phyloP scores from a whole-genome alignment of 2,888 invertebrate species.

The Lordiphosa fenestrarum region DNA sequence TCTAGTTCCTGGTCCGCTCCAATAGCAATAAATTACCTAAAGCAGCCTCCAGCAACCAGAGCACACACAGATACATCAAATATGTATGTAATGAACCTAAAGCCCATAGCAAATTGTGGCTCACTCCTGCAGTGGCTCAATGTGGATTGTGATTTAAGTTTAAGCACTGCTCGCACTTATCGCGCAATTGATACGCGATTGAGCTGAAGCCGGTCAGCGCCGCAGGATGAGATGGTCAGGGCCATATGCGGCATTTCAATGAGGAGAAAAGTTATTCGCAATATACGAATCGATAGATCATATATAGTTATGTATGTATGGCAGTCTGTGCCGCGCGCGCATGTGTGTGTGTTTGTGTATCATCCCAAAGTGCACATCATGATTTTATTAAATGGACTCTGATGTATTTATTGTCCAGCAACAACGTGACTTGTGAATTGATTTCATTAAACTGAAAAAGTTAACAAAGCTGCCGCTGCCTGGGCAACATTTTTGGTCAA shows the following conservation, averaged over 20 bases:
- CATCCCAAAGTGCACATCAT: constrained; percentile 77
- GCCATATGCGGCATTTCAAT: constrained; percentile 68
- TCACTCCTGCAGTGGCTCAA: constrained; percentile 34
- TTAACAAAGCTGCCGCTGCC: constrained; percentile 61
- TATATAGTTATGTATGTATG: constrained; percentile 27
- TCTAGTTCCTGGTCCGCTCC: constrained; percentile 13
- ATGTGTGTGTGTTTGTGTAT: constrained; percentile 35
- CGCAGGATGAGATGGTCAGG: constrained; percentile 18
- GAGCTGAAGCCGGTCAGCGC: not conserved
- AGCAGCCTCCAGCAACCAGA: constrained; percentile 18
- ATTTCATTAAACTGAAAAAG: constrained; percentile 78
- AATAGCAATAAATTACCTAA: constrained; percentile 38
- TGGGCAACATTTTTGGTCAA: constrained; percentile 57
- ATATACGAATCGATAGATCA: constrained; percentile 59
- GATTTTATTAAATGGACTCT: constrained; percentile 80
- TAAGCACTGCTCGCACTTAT: constrained; percentile 58
- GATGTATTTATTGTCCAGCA: constrained; percentile 79
- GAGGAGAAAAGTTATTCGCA: constrained; percentile 63
- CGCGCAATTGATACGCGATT: constrained; percentile 54
- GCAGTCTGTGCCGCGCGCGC: constrained; percentile 6
- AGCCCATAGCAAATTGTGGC: constrained; percentile 47
- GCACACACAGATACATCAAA: constrained; percentile 19
- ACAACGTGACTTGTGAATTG: constrained; percentile 79
- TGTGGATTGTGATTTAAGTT: constrained; percentile 56
- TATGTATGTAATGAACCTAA: constrained; percentile 40